Evolutionary conservation across 2,888 invertebrate species (phyloP).

Genomic region (Rhodophaea formosa): DNA sequence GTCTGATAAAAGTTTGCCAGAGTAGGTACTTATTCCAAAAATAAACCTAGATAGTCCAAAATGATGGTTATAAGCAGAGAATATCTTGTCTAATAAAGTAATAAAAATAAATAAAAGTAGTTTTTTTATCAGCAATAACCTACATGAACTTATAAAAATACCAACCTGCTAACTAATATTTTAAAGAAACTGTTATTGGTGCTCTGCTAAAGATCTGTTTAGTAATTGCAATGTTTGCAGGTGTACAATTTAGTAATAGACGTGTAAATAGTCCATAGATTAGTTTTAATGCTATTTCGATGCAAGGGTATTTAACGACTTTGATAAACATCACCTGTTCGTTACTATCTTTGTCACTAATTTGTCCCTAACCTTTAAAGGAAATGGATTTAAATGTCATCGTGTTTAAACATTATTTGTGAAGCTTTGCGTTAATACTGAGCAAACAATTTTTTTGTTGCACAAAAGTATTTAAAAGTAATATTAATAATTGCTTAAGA

Average conservation of each 20-base stretch:
- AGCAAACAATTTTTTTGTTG: constrained; percentile 41
- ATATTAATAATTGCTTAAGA: no score
- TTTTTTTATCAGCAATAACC: no score
- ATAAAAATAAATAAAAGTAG: no score
- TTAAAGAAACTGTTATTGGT: neutral
- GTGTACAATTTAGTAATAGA: neutral
- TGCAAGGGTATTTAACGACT: neutral
- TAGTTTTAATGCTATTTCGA: constrained; percentile 2
- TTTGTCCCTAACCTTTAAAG: neutral
- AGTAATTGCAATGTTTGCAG: neutral
- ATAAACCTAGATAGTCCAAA: no score
- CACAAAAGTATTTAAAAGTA: no score
- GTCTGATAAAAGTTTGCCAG: no score
- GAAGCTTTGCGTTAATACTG: constrained; percentile 72
- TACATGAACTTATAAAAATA: no score
- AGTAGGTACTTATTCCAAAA: no score
- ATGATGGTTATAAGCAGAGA: no score
- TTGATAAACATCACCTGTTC: constrained; percentile 10
- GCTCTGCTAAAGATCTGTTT: neutral
- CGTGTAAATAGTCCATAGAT: neutral
- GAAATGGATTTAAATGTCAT: constrained; percentile 7
- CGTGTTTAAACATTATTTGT: constrained; percentile 52
- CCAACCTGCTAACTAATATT: neutral
- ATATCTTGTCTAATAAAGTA: no score
- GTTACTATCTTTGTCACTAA: neutral